Base-by-base conservation (phyloP, 2,888 invertebrate species). In the Nasonia oneida region DNA sequence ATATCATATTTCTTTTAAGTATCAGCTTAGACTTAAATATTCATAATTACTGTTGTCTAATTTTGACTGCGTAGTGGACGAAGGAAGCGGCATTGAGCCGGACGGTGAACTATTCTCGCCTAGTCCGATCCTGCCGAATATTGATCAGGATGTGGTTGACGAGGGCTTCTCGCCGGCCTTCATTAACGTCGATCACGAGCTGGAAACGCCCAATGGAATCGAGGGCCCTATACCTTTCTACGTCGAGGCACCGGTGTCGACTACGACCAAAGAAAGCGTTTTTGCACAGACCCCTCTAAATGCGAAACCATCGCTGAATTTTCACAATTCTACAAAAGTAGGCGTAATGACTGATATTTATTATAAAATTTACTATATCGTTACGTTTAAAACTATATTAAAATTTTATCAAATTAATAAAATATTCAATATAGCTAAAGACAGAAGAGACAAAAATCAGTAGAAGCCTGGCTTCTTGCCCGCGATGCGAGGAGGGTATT, bases 221-320 rank as follows among this genome's bases (percentile, higher is more conserved):
- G 93, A 93, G 79, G 93, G 92, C 4, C 92, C 91, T 6, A 87
- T 91, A 4, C 90, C 91, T 0, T 92, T 91, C 81, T 93, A 91
- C 80, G 90, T 91, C 3, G 92, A 92, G 81, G 86, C 89, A 1
- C 91, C 92, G 0, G 75, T 86, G 18, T 70, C 84, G 6, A 79
- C 73, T 1, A 80, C 80, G 12, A 67, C 67, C 12, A 67, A 29
- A 67, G 67, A 67, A 4, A 67, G 57, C n/a, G 23, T 61, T 6
- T 61, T 61, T n/a, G 8, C 29, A 12, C 67, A 67, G 23, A 67
- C 33, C 5, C 67, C 67, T 29, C 10, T 29, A 23, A 64, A 42
- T 42, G 5, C 1, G 10, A 42, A 42, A 10, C 42, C 42, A 42
- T 42, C 42, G 10, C 10, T 47, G 47, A 47, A 29, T 67, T 67